Conservation (phyloP, 2,888 invertebrate species). For the Napeogenes sylphis region DNA sequence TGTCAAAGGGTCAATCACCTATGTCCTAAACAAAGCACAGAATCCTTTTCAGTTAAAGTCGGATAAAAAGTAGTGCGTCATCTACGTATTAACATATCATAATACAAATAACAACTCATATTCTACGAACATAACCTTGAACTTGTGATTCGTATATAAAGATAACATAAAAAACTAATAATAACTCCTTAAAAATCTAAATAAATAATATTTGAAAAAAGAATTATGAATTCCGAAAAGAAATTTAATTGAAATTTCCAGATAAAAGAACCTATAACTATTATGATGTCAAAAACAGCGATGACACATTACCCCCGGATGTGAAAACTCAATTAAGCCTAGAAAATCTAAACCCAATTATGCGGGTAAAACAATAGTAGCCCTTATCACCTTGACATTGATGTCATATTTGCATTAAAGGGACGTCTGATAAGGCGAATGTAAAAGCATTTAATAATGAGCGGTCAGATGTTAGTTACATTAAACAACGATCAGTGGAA, state of each 20-base stretch:
- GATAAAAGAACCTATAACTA: too few species aligned
- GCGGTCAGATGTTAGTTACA: slow-evolving; percentile 25
- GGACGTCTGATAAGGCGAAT: slow-evolving; percentile 30
- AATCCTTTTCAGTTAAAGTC: not conserved
- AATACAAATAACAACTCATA: too few species aligned
- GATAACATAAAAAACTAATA: too few species aligned
- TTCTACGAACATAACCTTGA: too few species aligned
- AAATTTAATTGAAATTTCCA: too few species aligned
- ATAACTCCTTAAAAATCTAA: too few species aligned
- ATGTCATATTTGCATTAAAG: slow-evolving; percentile 22
- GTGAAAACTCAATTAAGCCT: slow-evolving; percentile 5
- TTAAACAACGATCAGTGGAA: slow-evolving; percentile 27
- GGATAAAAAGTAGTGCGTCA: not conserved
- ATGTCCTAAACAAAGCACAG: not conserved
- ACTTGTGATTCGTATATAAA: too few species aligned
- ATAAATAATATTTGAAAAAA: too few species aligned
- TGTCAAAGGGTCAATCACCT: not conserved
- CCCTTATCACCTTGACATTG: slow-evolving; percentile 16
- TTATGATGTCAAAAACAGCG: too few species aligned
- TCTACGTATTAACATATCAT: too few species aligned
- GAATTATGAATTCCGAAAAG: too few species aligned
- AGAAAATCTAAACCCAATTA: slow-evolving; percentile 14
- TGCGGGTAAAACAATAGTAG: slow-evolving; percentile 9
- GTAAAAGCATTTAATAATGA: slow-evolving; percentile 32
- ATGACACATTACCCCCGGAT: too few species aligned